Conservation (phyloP, 2,113 vertebrate genomes). For the Hydrolagus affinis region DNA sequence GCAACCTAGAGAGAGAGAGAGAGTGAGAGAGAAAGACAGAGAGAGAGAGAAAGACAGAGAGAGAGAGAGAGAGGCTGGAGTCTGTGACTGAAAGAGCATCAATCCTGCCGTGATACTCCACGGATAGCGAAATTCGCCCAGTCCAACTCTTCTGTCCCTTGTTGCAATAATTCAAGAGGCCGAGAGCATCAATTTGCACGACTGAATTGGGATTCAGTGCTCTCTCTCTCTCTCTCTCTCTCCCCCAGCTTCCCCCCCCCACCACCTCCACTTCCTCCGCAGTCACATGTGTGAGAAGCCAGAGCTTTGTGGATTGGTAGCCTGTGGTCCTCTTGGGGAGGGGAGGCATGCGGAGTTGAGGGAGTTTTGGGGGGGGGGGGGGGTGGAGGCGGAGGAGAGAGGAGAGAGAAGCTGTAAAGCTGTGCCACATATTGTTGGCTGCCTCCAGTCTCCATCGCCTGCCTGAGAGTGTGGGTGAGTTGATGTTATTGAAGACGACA, state of each 20-base stretch:
- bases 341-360: too few species aligned
- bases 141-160: background rate
- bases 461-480: background rate
- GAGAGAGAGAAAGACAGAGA: background rate
- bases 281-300: background rate
- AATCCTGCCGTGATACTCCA: background rate
- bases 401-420: background rate
- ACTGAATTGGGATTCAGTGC: background rate
- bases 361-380: background rate
- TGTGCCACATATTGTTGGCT: background rate
- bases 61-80: background rate
- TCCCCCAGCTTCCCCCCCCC: too few species aligned
- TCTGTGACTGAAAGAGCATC: background rate
- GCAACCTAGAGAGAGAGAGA: background rate
- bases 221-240: background rate
- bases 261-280: too few species aligned
- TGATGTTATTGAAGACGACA: slow-evolving; percentile 5
- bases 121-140: background rate
- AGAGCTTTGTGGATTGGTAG: background rate
- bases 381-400: background rate
- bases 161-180: background rate
- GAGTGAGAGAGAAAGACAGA: background rate
- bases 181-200: background rate
- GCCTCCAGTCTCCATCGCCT: background rate
- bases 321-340: background rate